Conservation (phyloP, 2,888 invertebrate genomes). For the Phymatocera aterrima region DNA sequence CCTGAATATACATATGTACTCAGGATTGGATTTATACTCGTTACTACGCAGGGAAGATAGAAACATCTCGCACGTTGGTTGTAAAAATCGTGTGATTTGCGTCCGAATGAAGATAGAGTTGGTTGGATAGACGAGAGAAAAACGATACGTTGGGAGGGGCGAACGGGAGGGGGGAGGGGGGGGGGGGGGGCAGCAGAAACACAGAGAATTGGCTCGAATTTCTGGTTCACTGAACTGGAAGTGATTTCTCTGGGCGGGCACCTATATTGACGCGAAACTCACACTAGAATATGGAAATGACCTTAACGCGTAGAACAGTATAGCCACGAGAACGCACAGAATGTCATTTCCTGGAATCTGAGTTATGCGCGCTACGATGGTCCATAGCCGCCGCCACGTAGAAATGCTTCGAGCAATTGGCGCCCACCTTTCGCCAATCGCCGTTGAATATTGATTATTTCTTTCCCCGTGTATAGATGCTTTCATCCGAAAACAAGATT, state of each 20-base stretch:
- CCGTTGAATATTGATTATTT: neutral
- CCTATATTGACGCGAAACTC: slow-evolving; percentile 41
- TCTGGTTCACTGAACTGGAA: slow-evolving; percentile 64
- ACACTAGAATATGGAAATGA: slow-evolving; percentile 58
- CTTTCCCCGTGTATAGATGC: neutral
- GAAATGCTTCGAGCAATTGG: slow-evolving; percentile 22
- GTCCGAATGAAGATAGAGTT: slow-evolving; percentile 3
- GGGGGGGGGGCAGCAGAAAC: slow-evolving; percentile 7
- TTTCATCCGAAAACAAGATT: neutral
- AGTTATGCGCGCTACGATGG: slow-evolving; percentile 33
- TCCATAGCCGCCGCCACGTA: neutral
- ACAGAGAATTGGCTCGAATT: slow-evolving; percentile 60
- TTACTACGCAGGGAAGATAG: slow-evolving; percentile 6
- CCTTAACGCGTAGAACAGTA: slow-evolving; percentile 54
- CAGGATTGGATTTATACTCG: neutral
- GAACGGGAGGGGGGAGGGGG: slow-evolving; percentile 1
- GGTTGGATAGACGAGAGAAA: slow-evolving; percentile 12
- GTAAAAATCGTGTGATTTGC: slow-evolving; percentile 6
- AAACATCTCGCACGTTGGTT: slow-evolving; percentile 3
- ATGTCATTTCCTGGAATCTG: slow-evolving; percentile 60
- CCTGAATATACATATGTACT: neutral
- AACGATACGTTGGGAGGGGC: too few species aligned
- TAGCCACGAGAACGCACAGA: slow-evolving; percentile 53
- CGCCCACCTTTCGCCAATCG: neutral
- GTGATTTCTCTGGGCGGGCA: slow-evolving; percentile 37